Evolutionary conservation across 2,888 invertebrate genomes (phyloP), one percentile per base, ranked within the genome.

Genomic region (Leptopilina syphax): DNA sequence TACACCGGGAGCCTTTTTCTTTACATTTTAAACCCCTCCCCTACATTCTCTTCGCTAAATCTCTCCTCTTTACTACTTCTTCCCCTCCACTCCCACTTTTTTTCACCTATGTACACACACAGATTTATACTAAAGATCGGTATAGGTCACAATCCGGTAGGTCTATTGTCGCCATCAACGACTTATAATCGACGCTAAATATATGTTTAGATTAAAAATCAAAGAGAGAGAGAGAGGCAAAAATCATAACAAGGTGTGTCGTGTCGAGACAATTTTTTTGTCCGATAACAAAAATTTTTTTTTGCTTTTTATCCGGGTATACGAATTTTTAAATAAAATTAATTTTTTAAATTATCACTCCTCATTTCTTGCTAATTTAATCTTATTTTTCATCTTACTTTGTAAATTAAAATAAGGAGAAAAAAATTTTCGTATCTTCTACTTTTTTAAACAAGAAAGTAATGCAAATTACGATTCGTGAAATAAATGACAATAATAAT

Each of bases 71-170:
- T 5, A 4, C 34, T 1, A 34, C 50, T 50, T 54, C 18, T 18
- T 18, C 18, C 18, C 18, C 18, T 18, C 18, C 0, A 18, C 18
- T 18, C 18, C 18, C 18, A 18, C 18, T 18, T 18, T 18, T 18
- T 18, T 18, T 54, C 70, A 54, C 54, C 70, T 70, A 34, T 50
- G 9, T 3, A 50, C 50, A 50, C 10, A 12, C 50, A 50, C 50
- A 50, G 2, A 50, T 10, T 10, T 10, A 50, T 12, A 50, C 67
- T 34, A 67, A 3, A 47, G 67, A 47, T 67, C 70, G 27, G 70
- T 57, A 34, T 70, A 54, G 70, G 54, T 57, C 70, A 70, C 70
- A 70, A 54, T 70, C 70, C 70, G 70, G 70, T 70, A 27, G 70
- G 54, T 70, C 70, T 70, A 70, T 70, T 70, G 70, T 70, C 70